Percentiles rank a stretch among this genome's conserved stretches.
Evolutionary conservation across 2,797 vertebrate species (phyloP).

Genomic region (Manis pentadactyla): DNA sequence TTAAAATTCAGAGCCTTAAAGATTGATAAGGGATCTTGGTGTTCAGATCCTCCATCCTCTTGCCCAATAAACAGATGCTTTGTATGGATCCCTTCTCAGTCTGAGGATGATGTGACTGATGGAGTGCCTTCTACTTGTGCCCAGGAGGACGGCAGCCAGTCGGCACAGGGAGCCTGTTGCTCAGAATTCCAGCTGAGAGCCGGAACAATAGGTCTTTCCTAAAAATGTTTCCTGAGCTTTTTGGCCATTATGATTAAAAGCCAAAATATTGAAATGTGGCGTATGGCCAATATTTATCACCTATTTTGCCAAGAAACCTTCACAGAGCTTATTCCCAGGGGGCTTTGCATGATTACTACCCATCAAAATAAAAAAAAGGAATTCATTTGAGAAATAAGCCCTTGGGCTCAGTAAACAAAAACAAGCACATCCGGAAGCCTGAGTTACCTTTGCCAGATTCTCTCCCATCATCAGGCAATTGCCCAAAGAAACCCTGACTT

Average conservation of each 20-base stretch:
- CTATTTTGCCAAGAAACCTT: constrained; percentile 56
- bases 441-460: constrained; percentile 65
- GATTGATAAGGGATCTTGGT: background rate
- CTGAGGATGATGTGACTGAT: background rate
- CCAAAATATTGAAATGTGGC: constrained; percentile 65
- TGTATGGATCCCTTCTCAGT: background rate
- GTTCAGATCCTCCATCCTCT: background rate
- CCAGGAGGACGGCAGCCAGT: background rate
- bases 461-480: constrained; percentile 47
- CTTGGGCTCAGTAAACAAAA: constrained; percentile 72
- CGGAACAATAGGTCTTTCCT: constrained; percentile 25
- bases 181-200: background rate
- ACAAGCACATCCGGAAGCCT: constrained; percentile 45
- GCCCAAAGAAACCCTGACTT: constrained; percentile 59
- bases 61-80: background rate
- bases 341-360: constrained; percentile 69
- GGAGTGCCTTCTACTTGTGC: background rate
- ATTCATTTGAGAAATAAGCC: constrained; percentile 77
- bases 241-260: constrained; percentile 46
- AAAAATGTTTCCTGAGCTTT: constrained; percentile 48
- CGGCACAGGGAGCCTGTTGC: background rate
- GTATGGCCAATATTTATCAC: constrained; percentile 49
- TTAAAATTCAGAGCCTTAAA: background rate
- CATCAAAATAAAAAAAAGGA: constrained; percentile 51
- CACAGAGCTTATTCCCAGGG: constrained; percentile 57